A percentile compares a stretch with the other conserved stretches of the same genome.
phyloP scores from a whole-genome alignment of 1,140 invertebrate genomes.

The Gonioctena quinquepunctata region DNA sequence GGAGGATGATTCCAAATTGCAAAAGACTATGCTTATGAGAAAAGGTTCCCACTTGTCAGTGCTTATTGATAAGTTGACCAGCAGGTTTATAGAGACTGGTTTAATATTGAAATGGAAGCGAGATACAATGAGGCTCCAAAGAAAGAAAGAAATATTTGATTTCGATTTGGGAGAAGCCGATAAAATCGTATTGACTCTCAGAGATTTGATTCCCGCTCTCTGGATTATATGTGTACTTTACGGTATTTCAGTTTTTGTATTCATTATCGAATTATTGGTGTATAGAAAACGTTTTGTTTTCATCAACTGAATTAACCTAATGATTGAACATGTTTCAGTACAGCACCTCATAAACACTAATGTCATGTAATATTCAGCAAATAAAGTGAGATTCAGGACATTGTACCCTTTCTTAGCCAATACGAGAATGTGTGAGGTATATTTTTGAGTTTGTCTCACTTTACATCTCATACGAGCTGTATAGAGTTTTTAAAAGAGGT shows the following conservation, averaged over 20 bases:
- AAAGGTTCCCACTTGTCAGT: background rate
- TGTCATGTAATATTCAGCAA: too few species aligned
- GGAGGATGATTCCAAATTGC: background rate
- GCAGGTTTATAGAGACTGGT: background rate
- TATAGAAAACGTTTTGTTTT: background rate
- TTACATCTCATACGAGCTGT: too few species aligned
- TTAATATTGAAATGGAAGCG: background rate
- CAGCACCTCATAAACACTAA: too few species aligned
- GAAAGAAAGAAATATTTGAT: background rate
- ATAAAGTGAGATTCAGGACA: too few species aligned
- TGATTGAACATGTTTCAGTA: too few species aligned
- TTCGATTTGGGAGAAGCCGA: background rate
- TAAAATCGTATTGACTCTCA: background rate
- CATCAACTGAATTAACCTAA: background rate
- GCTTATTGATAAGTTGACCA: background rate
- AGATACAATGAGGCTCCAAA: background rate
- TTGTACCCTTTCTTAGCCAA: too few species aligned
- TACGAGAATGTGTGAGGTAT: too few species aligned
- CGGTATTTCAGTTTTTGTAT: background rate
- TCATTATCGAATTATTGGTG: background rate
- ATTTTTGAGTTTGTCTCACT: too few species aligned
- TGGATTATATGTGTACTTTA: background rate
- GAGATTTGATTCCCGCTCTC: background rate
- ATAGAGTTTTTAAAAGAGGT: too few species aligned
- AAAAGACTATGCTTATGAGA: background rate